phyloP scores from a whole-genome alignment of 2,113 vertebrate species.

The Leucopsar rothschildi region DNA sequence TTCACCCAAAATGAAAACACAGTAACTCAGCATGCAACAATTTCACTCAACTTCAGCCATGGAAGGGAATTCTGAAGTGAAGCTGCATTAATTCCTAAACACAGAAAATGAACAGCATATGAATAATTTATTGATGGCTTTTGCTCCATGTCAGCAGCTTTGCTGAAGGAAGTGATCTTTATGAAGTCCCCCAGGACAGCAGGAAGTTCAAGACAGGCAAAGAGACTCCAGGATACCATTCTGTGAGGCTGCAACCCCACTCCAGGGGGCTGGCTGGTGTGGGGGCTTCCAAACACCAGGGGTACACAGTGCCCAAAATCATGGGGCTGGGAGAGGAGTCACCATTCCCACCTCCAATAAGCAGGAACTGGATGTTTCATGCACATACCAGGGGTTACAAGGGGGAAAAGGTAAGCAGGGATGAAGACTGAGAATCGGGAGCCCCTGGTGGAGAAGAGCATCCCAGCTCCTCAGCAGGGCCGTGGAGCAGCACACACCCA shows the following conservation, averaged over 20 bases:
- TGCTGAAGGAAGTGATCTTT: conserved; percentile 60
- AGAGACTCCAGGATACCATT: not conserved
- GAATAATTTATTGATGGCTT: conserved; percentile 64
- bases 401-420: fast-evolving
- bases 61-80: conserved; percentile 37
- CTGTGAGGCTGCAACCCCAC: not conserved
- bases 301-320: not conserved
- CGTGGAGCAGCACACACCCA: not conserved
- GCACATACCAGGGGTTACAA: not conserved
- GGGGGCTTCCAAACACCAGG: not conserved
- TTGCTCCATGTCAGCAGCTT: conserved; percentile 64
- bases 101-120: conserved; percentile 45
- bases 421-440: not conserved
- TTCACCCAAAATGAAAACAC: not conserved
- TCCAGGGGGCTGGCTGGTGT: not conserved
- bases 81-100: conserved; percentile 61
- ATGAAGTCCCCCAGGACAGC: conserved; percentile 58
- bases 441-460: fast-evolving
- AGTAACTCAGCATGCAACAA: not conserved
- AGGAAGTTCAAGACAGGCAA: conserved; percentile 16
- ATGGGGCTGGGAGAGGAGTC: fast-evolving
- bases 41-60: not conserved
- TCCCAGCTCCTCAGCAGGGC: not conserved
- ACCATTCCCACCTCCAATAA: not conserved
- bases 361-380: not conserved